A percentile compares a stretch with the other conserved stretches of the same genome.
These are phyloP conservation scores for Bucco capensis DNA, from an alignment of 2,113 vertebrate genomes.

Conservation along the genomic window DNA sequence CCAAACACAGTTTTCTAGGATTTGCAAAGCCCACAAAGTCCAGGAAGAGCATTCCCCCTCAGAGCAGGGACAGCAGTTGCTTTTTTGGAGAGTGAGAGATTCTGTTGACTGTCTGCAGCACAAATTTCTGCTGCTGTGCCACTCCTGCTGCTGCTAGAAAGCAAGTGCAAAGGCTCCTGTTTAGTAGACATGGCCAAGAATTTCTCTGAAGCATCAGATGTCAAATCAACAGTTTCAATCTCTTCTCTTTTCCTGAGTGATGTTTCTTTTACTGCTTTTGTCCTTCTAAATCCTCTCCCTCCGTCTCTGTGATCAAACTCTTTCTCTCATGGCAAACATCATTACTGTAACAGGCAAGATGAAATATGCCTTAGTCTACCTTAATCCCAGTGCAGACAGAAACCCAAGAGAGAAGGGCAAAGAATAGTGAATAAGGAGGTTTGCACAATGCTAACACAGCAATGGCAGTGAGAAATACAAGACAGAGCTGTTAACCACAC, in stretches of 20 bases:
- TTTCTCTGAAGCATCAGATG: background rate
- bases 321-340: slow-evolving; percentile 27
- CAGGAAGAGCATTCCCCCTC: background rate
- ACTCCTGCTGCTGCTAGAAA: background rate
- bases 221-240: slow-evolving; percentile 45
- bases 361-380: background rate
- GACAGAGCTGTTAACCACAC: slow-evolving; percentile 59
- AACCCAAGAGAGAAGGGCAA: slow-evolving; percentile 49
- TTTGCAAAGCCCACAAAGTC: background rate
- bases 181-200: background rate
- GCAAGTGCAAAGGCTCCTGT: background rate
- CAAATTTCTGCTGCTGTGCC: accelerated
- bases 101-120: background rate
- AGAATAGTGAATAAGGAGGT: slow-evolving; percentile 30
- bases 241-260: background rate
- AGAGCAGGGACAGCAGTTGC: background rate
- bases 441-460: slow-evolving; percentile 47
- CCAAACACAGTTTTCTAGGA: background rate
- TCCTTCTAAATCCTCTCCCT: background rate
- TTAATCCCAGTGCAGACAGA: slow-evolving; percentile 23
- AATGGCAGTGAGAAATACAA: slow-evolving; percentile 62
- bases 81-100: background rate
- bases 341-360: slow-evolving; percentile 8
- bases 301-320: background rate
- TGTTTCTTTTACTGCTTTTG: background rate